phyloP scores from a whole-genome alignment of 2,113 vertebrate species.

The Oceanites oceanicus region DNA sequence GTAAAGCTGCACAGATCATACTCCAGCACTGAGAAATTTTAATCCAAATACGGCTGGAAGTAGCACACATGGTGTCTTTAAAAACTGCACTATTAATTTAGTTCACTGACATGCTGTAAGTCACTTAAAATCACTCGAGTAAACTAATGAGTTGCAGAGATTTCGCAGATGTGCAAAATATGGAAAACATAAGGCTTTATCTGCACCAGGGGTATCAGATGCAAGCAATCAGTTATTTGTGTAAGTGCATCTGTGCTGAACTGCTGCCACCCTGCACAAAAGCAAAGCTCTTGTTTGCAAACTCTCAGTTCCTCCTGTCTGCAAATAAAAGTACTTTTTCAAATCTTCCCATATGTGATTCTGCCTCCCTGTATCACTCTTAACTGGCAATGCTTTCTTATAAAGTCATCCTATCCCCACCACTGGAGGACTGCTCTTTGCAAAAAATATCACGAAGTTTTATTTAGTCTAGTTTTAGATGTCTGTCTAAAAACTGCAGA shows the following conservation, averaged over 20 bases:
- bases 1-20: not conserved
- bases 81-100: not conserved
- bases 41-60: not conserved
- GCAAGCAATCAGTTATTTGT: not conserved
- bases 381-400: not conserved
- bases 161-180: not conserved
- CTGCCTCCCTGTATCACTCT: not conserved
- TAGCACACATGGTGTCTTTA: fast-evolving
- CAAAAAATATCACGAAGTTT: not conserved
- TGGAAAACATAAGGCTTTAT: not conserved
- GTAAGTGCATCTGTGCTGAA: not conserved
- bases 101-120: not conserved
- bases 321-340: not conserved
- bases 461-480: not conserved
- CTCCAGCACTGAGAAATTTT: not conserved
- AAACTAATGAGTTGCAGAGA: not conserved
- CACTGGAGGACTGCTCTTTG: not conserved
- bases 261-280: not conserved
- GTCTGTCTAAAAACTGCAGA: not conserved
- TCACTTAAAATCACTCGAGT: not conserved
- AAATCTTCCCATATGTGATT: not conserved
- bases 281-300: not conserved
- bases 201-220: not conserved
- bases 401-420: not conserved
- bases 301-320: not conserved